phyloP scores from a whole-genome alignment of 2,797 vertebrate genomes.

The Potorous gilbertii region DNA sequence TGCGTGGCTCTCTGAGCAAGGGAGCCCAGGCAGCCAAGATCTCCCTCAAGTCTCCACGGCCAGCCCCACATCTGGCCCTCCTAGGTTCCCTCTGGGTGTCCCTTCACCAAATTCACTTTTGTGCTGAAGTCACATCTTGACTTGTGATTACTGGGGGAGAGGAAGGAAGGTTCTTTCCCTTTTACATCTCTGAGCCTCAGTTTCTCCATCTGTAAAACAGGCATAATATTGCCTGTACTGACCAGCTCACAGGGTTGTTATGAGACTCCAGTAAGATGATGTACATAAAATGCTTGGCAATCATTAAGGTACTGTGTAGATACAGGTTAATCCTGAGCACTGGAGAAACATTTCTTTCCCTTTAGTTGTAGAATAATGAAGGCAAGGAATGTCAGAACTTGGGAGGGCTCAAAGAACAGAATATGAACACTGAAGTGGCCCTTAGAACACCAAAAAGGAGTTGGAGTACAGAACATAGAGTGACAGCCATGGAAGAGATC shows the following conservation, averaged over 20 bases:
- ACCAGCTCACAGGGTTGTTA: background rate
- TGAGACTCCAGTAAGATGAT: background rate
- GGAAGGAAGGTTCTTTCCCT: background rate
- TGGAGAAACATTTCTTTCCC: background rate
- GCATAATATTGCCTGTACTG: background rate
- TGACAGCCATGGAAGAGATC: background rate
- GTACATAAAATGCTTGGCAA: background rate
- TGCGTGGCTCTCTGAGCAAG: background rate
- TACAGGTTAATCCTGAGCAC: background rate
- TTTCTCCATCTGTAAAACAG: conserved; percentile 8
- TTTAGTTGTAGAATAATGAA: background rate
- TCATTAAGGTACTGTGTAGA: background rate
- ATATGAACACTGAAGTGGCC: background rate
- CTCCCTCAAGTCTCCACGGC: background rate
- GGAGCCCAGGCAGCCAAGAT: background rate
- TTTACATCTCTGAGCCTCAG: background rate
- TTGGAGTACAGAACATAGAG: background rate
- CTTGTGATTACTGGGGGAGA: background rate
- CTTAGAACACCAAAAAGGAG: background rate
- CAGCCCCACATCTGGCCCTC: background rate
- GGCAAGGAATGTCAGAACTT: background rate
- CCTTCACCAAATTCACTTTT: background rate
- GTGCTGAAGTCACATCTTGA: background rate
- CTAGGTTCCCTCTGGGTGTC: background rate
- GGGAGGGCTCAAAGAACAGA: background rate